phyloP scores from a whole-genome alignment of 1,140 invertebrate species.

The Bombus haemorrhoidalis region DNA sequence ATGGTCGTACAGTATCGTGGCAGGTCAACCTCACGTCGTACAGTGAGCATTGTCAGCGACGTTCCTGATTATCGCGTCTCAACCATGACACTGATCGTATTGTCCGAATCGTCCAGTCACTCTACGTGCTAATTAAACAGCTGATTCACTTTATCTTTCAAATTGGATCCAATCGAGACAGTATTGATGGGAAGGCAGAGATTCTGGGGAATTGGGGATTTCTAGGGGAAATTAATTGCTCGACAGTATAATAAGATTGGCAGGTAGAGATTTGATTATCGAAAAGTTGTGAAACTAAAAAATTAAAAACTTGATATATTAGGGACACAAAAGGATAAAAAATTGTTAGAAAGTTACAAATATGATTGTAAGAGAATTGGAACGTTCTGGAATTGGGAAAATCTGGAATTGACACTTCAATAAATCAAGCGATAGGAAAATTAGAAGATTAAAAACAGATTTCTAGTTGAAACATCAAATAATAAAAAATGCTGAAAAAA shows the following conservation, averaged over 20 bases:
- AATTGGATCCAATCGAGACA: not conserved
- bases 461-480: too few relatives aligned
- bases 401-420: too few relatives aligned
- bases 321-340: too few relatives aligned
- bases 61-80: slow-evolving; percentile 4
- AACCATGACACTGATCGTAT: not conserved
- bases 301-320: not conserved
- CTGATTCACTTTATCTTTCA: not conserved
- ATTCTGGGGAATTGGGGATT: not conserved
- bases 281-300: not conserved
- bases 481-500: too few relatives aligned
- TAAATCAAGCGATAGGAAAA: too few relatives aligned
- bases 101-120: not conserved
- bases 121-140: not conserved
- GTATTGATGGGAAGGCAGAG: not conserved
- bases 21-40: slow-evolving; percentile 80
- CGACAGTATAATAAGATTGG: not conserved
- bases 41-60: slow-evolving; percentile 70
- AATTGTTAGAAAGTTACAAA: too few relatives aligned
- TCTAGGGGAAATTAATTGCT: not conserved
- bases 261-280: too few relatives aligned
- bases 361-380: not conserved
- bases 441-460: too few relatives aligned
- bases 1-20: slow-evolving; percentile 77
- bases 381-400: not conserved